Conservation (phyloP, 2,797 vertebrate genomes). For the Phrynocephalus forsythii region DNA sequence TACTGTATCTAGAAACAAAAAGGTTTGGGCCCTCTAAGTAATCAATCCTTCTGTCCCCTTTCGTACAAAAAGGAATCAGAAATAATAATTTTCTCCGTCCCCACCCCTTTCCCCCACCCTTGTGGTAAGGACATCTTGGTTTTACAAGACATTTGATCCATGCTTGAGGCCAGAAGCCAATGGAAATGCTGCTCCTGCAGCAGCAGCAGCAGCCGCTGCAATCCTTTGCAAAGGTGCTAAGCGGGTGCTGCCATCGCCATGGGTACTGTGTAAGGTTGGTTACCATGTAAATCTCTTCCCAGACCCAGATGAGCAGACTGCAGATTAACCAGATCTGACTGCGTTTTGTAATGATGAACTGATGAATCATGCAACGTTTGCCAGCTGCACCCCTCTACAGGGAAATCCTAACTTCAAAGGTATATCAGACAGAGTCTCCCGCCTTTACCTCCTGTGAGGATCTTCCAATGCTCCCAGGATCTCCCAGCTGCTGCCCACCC, state of each 20-base stretch:
- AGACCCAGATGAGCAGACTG: not conserved
- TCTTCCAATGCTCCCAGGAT: not conserved
- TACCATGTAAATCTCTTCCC: not conserved
- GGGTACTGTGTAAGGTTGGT: conserved; percentile 15
- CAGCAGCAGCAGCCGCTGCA: not conserved
- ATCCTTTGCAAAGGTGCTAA: not conserved
- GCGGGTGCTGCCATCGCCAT: not conserved
- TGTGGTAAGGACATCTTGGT: not conserved
- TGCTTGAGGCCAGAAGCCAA: accelerated
- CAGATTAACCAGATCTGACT: not conserved
- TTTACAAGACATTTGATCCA: not conserved
- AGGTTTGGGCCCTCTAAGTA: not conserved
- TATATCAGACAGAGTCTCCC: not conserved
- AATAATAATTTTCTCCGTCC: not conserved
- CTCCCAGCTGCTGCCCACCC: not conserved
- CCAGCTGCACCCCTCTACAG: conserved; percentile 45
- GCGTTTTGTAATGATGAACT: conserved; percentile 14
- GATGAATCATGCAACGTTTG: conserved; percentile 32
- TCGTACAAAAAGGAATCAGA: not conserved
- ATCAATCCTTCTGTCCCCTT: not conserved
- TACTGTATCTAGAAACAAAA: not conserved
- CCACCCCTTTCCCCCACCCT: not conserved
- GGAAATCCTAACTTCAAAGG: conserved; percentile 47
- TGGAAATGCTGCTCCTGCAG: accelerated
- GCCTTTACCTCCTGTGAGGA: not conserved